Base-by-base conservation (phyloP, 2,113 vertebrate genomes). In the Trogon melanurus region DNA sequence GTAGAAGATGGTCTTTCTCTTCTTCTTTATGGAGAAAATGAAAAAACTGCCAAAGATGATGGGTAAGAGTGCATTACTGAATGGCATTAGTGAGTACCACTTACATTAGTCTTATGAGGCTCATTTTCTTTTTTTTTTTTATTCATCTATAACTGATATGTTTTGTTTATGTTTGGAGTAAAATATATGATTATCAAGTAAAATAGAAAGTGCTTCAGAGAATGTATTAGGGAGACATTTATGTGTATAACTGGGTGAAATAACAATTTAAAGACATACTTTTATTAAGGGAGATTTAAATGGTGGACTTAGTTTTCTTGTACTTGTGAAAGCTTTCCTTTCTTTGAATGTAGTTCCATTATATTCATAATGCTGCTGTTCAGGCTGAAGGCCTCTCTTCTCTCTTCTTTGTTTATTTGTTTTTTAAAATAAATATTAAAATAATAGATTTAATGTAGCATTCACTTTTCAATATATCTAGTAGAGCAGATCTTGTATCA, bases 1-100 rank as follows among this genome's bases (percentile, higher is more conserved):
- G 98, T 97, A 5, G 98, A 99, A 89, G 97, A 98, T 96, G 99
- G 99, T 78, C 98, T 99, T 96, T 96, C 93, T 27, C 91, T 99
- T 65, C 98, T 99, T 96, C 97, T 99, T 62, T 98, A 99, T 85
- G 98, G 99, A 96, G 98, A 97, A 96, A 98, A 98, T 79, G 67
- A 98, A 34, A 93, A 97, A 26, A 91, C 89, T 62, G 86, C 88
- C 6, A 87, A 97, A 79, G 95, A 97, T 51, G 97, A 98, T 93
- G 97, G 98, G 99, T 99, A 97, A 97, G 96, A 85, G n/a, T 85
- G 10, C 27, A 5, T 93, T 83, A 90, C 81, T 79, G 38, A 66
- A 26, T 65, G 54, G 8, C 70, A 51, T 84, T 92, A 96, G 36
- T 56, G 97, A 88, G n/a, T 58, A 48, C 27, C 50, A 88, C 57